Percentiles rank a stretch among this genome's conserved stretches.
Evolutionary conservation across 2,797 vertebrate genomes (phyloP).

Genomic region (Halcyon leucocephala): DNA sequence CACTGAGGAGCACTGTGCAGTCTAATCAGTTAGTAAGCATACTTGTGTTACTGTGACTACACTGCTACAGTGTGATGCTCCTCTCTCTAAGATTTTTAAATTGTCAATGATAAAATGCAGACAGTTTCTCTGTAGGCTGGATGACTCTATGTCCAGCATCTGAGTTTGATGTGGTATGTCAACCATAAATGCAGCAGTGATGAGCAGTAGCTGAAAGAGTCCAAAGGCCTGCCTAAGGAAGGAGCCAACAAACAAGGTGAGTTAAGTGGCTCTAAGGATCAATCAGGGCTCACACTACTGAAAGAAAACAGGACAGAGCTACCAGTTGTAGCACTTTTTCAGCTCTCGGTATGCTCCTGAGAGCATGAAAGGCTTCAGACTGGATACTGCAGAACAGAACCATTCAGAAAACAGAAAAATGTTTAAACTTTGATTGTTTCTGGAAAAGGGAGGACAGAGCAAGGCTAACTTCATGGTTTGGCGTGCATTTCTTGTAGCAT

Average conservation of each 20-base stretch:
- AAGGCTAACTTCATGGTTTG: background rate
- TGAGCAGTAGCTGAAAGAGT: background rate
- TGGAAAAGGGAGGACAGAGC: background rate
- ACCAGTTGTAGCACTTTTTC: background rate
- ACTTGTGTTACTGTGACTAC: background rate
- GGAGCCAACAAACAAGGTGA: background rate
- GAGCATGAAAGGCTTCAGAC: background rate
- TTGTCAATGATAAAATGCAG: background rate
- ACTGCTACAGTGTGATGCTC: background rate
- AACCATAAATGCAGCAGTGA: background rate
- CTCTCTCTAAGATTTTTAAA: background rate
- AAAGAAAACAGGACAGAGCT: background rate
- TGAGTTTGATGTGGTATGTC: background rate
- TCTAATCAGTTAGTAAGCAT: background rate
- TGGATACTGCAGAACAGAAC: background rate
- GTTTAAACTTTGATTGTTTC: background rate
- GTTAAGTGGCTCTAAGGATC: background rate
- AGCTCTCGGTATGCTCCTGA: background rate
- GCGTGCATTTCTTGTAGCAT: rapidly evolving
- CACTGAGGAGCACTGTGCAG: background rate
- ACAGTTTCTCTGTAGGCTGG: background rate
- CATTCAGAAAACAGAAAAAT: background rate
- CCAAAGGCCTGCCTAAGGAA: background rate
- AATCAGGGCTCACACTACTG: rapidly evolving
- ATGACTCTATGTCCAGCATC: background rate